Evolutionary conservation across 2,113 vertebrate species (phyloP).

Genomic region (Tiliqua scincoides): DNA sequence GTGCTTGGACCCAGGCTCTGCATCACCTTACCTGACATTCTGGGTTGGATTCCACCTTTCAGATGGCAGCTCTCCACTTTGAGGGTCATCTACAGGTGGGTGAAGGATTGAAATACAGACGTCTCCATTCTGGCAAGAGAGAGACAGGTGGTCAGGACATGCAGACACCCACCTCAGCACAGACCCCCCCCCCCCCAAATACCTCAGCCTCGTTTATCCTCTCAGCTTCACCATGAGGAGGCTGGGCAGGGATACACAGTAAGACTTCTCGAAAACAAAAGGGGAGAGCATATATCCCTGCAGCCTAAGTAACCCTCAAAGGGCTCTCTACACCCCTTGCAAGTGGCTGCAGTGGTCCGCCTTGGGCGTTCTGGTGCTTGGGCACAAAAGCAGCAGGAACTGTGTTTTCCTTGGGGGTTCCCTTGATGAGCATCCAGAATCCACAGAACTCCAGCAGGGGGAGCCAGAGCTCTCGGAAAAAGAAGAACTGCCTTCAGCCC

Average conservation of each 20-base stretch:
- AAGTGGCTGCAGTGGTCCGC: too few relatives aligned
- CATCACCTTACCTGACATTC: slow-evolving; percentile 89
- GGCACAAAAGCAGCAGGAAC: not conserved
- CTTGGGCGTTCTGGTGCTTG: too few relatives aligned
- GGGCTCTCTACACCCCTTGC: too few relatives aligned
- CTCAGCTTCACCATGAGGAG: not conserved
- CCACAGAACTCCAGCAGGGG: not conserved
- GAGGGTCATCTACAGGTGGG: slow-evolving; percentile 96
- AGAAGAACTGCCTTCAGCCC: too few relatives aligned
- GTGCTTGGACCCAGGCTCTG: not conserved
- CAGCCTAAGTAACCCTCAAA: too few relatives aligned
- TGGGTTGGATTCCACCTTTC: slow-evolving; percentile 99
- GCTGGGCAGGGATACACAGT: too few relatives aligned
- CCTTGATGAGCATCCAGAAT: not conserved
- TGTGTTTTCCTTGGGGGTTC: not conserved
- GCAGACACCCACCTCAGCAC: not conserved
- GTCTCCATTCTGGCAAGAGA: slow-evolving; percentile 90
- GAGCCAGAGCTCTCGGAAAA: not conserved
- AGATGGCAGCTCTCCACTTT: slow-evolving; percentile 96
- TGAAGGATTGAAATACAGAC: slow-evolving; percentile 99
- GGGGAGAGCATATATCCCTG: too few relatives aligned
- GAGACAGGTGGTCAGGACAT: too few relatives aligned
- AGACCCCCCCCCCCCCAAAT: not conserved
- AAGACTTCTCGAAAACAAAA: too few relatives aligned
- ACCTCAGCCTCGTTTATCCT: too few relatives aligned